A percentile compares a stretch with the other conserved stretches of the same genome.
Conservation (phyloP, 2,888 invertebrate species). For the Andrena minutula region DNA sequence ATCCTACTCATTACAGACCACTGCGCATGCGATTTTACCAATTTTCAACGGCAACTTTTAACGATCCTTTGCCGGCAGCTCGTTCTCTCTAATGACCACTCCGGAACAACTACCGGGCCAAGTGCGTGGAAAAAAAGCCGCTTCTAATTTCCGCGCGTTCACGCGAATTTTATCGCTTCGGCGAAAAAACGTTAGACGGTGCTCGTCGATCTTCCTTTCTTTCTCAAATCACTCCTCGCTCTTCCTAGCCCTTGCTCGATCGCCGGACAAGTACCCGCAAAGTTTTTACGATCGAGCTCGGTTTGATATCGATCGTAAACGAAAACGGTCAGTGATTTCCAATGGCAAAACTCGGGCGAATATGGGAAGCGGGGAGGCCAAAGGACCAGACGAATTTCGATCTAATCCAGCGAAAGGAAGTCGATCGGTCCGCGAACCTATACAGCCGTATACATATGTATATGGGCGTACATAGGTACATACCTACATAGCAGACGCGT, state of each 20-base stretch:
- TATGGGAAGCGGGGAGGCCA: not conserved
- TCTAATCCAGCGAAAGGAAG: conserved; percentile 12
- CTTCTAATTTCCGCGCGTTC: conserved; percentile 48
- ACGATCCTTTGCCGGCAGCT: conserved; percentile 35
- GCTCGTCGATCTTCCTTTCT: not conserved
- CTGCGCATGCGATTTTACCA: conserved; percentile 46
- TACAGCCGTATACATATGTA: conserved; percentile 22
- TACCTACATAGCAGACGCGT: conserved; percentile 23
- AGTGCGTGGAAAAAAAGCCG: not conserved
- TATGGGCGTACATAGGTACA: too few species aligned
- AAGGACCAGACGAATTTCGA: conserved; percentile 17
- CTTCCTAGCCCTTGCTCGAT: not conserved
- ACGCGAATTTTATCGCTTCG: conserved; percentile 36
- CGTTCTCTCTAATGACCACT: conserved; percentile 44
- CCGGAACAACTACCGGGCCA: conserved; percentile 3
- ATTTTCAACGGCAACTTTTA: conserved; percentile 46
- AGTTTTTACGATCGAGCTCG: conserved; percentile 14
- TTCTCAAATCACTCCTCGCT: not conserved
- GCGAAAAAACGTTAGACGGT: not conserved
- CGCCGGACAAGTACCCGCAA: not conserved
- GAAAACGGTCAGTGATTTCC: conserved; percentile 13
- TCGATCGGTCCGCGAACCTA: conserved; percentile 44
- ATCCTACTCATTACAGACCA: conserved; percentile 17
- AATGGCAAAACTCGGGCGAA: not conserved
- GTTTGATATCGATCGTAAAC: not conserved